Percentiles rank a stretch among this genome's conserved stretches.
phyloP scores from a whole-genome alignment of 2,113 vertebrate genomes.

The Lonchura striata region DNA sequence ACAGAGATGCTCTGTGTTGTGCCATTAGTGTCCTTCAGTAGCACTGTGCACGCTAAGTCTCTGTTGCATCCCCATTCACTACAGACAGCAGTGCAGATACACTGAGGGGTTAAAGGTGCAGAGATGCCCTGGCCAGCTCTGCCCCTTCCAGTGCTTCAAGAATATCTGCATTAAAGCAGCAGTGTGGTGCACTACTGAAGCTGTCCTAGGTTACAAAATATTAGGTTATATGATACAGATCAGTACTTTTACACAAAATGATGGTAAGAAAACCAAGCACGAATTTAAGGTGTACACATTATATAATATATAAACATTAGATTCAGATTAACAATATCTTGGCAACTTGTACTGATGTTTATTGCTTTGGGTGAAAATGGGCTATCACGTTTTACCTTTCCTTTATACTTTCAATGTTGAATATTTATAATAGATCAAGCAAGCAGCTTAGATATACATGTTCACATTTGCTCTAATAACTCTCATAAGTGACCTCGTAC shows the following conservation, averaged over 20 bases:
- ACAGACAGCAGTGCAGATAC: neutral
- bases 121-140: neutral
- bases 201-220: neutral
- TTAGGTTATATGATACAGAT: neutral
- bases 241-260: neutral
- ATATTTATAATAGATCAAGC: neutral
- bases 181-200: neutral
- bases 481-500: rapidly evolving
- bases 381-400: neutral
- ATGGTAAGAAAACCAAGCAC: neutral
- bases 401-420: neutral
- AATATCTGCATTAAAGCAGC: neutral
- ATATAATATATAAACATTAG: neutral
- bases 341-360: neutral
- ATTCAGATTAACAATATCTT: neutral
- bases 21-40: rapidly evolving
- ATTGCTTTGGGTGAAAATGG: neutral
- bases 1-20: neutral
- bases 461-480: neutral
- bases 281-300: neutral
- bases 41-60: too few relatives aligned
- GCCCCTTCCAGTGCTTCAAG: neutral
- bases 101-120: neutral
- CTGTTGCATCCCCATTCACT: rapidly evolving
- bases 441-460: neutral